A percentile compares a stretch with the other conserved stretches of the same genome.
These are phyloP conservation scores for Selene dorsalis DNA, from an alignment of 2,797 vertebrate species.

Conservation along the genomic window DNA sequence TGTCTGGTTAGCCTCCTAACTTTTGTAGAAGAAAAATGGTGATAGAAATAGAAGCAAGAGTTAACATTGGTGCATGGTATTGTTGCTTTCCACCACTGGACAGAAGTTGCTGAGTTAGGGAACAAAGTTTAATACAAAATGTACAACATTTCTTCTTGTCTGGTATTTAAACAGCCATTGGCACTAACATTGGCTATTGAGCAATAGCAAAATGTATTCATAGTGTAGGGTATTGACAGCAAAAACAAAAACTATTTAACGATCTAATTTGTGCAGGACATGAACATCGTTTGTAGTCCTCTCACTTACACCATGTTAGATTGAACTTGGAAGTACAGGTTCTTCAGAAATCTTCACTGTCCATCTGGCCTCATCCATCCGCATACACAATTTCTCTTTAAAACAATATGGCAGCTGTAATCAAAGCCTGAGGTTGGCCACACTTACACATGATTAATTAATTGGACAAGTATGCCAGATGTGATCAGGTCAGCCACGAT, in stretches of 20 bases:
- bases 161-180: no score
- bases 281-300: not conserved
- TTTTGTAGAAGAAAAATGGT: not conserved
- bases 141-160: no score
- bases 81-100: no score
- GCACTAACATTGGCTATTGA: no score
- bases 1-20: not conserved
- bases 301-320: not conserved
- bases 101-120: no score
- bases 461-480: slow-evolving; percentile 75
- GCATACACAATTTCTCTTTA: slow-evolving; percentile 42
- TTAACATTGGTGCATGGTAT: no score
- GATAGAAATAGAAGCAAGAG: no score
- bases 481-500: slow-evolving; percentile 74
- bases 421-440: slow-evolving; percentile 69
- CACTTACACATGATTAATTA: slow-evolving; percentile 76
- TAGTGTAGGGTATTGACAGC: no score
- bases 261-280: not conserved
- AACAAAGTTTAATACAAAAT: no score
- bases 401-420: slow-evolving; percentile 73
- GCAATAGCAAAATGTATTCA: no score
- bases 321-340: slow-evolving; percentile 2
- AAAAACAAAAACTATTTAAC: not conserved
- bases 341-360: slow-evolving; percentile 36
- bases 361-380: slow-evolving; percentile 50